Conservation (phyloP, 1,140 invertebrate genomes). For the Pogonomyrmex californicus region DNA sequence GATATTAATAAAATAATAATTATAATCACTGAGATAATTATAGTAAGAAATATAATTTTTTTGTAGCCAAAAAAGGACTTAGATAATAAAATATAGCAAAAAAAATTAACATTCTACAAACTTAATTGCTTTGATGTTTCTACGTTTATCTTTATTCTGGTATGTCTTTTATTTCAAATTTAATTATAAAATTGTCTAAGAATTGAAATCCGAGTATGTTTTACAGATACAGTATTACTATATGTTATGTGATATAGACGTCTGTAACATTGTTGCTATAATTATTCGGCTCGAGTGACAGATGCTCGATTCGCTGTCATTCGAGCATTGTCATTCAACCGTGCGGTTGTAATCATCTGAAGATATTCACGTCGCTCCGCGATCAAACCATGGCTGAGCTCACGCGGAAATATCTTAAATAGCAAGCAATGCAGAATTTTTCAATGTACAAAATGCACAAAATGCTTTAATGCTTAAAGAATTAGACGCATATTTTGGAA, state of each 20-base stretch:
- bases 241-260: background rate
- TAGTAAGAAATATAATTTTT: background rate
- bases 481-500: background rate
- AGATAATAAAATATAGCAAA: background rate
- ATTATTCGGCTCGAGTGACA: constrained; percentile 22
- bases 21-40: background rate
- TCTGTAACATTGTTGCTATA: background rate
- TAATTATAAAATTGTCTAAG: background rate
- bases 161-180: background rate
- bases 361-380: background rate
- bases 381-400: constrained; percentile 9
- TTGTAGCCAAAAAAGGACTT: background rate
- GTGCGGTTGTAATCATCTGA: background rate
- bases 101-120: background rate
- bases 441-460: constrained; percentile 9
- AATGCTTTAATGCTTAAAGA: background rate
- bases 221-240: background rate
- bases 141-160: constrained; percentile 6
- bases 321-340: background rate
- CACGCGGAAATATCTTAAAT: constrained; percentile 21
- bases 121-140: background rate
- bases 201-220: background rate
- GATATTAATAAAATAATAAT: background rate
- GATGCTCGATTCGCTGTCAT: constrained; percentile 11
- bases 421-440: background rate